Evolutionary conservation across 2,888 invertebrate species (phyloP), one percentile per base, ranked within the genome.

Genomic region (Rhorus exstirpatorius): DNA sequence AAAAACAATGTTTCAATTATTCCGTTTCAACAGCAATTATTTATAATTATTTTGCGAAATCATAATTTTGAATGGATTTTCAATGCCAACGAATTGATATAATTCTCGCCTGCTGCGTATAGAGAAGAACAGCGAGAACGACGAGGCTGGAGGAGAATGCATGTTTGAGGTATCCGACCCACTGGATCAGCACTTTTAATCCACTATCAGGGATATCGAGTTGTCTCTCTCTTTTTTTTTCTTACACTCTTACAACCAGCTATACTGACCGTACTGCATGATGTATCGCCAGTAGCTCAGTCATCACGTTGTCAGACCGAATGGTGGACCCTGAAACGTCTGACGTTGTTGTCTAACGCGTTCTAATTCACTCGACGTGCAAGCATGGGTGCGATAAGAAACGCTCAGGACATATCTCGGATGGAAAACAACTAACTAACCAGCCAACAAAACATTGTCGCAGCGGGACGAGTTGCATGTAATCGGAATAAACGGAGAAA

Each of bases 151-250:
- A 49, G 19, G 10, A 41, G 51, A 74, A 31, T 21, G 24, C 14
- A 24, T 55, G 12, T 17, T 58, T 10, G 71, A 86, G 87, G 87
- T 86, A 81, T 84, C 83, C 81, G 89, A 88, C 87, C 87, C 67
- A 85, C 65, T 74, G 58, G 53, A 81, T 88, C 88, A 87, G 86
- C 87, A 83, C 38, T 87, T 86, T 83, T 84, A 21, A 26, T 6
- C 31, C 58, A 38, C 44, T 26, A 55, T 79, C 86, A 84, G 86
- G 85, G 86, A 84, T 86, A 81, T 78, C 74, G 49, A 81, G 68
- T 72, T 44, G 74, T 76, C 70, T 79, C n/a, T n/a, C n/a, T n/a
- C n/a, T n/a, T n/a, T 77, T 70, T 84, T 83, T 83, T 79, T 7
- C 55, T 46, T n/a, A 38, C 31, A 1, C 19, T 53, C 35, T 49